Evolutionary conservation across 92 coral and sea anemone genomes (phyloP), one percentile per base, ranked within the genome.

Genomic region (Isaurus tuberculatus): DNA sequence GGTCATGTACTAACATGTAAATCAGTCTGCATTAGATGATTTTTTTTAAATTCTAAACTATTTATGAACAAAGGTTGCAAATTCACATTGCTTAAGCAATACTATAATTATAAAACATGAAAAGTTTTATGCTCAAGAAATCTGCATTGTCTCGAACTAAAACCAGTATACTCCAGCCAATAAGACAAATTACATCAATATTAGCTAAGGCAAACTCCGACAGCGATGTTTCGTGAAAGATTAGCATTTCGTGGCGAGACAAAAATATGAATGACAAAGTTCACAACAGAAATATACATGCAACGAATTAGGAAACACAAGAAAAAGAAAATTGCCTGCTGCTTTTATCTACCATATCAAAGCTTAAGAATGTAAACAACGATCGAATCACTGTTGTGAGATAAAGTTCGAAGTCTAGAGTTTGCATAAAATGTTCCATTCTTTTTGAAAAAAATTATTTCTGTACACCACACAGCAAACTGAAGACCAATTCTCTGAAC

Each of bases 311-410:
- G 55, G 7, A 27, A 61, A 77, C 8, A 22, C n/a, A 51, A 1
- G 7, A 49, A 20, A 28, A 34, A 57, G 67, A 55, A 34, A 57
- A 77, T 57, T 26, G 34, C 25, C 48, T 22, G 33, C 22, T 57
- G 49, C 55, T 58, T 30, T 74, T 14, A 55, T 55, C 23, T 55
- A 20, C 14, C 10, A 77, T 15, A 20, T 36, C 13, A 13, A 57
- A 55, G 37, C 6, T 8, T 14, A 33, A 26, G 58, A 77, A 28
- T 20, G 82, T 77, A 77, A 77, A 58, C 70, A 77, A 13, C 34
- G 31, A 28, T 3, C 55, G 34, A 20, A 14, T 37, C 15, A 57
- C 33, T 60, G 53, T 34, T 57, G 14, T 77, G 33, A 25, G 27
- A 30, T 9, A 10, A 26, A 58, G 31, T 33, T 13, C 34, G 23